Evolutionary conservation across 2,797 vertebrate genomes (phyloP).

Genomic region (Notamacropus eugenii): DNA sequence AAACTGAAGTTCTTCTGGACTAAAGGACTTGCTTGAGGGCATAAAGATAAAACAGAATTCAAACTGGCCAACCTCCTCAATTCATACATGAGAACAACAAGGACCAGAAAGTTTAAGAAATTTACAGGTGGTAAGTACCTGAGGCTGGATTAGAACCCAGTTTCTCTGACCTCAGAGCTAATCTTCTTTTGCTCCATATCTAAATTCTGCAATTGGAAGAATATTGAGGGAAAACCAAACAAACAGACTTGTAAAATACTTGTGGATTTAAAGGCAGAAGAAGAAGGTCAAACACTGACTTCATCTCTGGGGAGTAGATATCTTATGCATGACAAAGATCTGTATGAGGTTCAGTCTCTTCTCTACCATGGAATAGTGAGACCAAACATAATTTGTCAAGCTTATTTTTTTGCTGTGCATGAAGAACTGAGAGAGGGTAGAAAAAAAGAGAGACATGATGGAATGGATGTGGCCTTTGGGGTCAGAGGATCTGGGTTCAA

Average conservation of each 20-base stretch:
- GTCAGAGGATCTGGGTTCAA: neutral
- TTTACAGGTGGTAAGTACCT: too few relatives aligned
- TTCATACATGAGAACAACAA: too few relatives aligned
- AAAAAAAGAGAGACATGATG: neutral
- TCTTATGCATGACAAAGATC: neutral
- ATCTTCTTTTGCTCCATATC: neutral
- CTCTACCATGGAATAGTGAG: neutral
- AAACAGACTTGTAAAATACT: neutral
- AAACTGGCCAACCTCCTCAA: too few relatives aligned
- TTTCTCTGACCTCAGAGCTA: neutral
- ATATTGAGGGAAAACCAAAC: neutral
- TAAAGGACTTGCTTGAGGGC: too few relatives aligned
- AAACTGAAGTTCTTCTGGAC: too few relatives aligned
- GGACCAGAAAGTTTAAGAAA: too few relatives aligned
- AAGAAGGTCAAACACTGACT: neutral
- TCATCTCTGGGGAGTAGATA: neutral
- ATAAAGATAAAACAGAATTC: too few relatives aligned
- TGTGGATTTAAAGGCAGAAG: neutral
- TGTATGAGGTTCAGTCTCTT: neutral
- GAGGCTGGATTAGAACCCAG: too few relatives aligned
- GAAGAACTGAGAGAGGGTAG: neutral
- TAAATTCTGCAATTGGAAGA: neutral
- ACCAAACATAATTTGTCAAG: neutral
- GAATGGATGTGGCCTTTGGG: neutral
- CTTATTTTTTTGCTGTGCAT: neutral